A percentile compares a stretch with the other conserved stretches of the same genome.
Conservation (phyloP, 2,797 vertebrate species). For the Ispidina lecontei region DNA sequence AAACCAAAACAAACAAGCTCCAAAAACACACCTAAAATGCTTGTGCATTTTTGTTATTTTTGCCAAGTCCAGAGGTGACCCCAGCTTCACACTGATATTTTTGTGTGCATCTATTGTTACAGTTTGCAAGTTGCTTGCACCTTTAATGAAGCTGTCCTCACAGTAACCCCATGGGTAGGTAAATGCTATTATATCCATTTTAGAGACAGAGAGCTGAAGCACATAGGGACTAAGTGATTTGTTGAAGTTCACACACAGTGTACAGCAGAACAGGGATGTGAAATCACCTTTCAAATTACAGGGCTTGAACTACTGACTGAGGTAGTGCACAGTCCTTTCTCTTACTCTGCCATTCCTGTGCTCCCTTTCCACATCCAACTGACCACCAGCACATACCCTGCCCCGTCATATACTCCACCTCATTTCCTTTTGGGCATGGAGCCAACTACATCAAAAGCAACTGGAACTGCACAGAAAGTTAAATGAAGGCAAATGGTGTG, state of each 20-base stretch:
- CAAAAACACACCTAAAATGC: background rate
- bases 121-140: background rate
- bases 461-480: background rate
- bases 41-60: background rate
- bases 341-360: background rate
- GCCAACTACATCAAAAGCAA: background rate
- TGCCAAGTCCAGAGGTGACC: background rate
- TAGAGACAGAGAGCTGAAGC: background rate
- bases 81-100: background rate
- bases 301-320: background rate
- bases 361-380: background rate
- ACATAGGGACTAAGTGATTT: background rate
- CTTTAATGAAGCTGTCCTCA: slow-evolving; percentile 1
- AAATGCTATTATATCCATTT: background rate
- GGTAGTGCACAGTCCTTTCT: background rate
- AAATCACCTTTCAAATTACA: background rate
- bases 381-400: background rate
- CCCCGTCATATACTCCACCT: background rate
- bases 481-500: background rate
- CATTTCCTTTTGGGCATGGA: background rate
- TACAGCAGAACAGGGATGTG: background rate
- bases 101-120: background rate
- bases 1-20: background rate
- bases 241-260: background rate
- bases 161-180: background rate